Evolutionary conservation across 2,113 vertebrate species (phyloP).

Genomic region (Phyllostomus hastatus): DNA sequence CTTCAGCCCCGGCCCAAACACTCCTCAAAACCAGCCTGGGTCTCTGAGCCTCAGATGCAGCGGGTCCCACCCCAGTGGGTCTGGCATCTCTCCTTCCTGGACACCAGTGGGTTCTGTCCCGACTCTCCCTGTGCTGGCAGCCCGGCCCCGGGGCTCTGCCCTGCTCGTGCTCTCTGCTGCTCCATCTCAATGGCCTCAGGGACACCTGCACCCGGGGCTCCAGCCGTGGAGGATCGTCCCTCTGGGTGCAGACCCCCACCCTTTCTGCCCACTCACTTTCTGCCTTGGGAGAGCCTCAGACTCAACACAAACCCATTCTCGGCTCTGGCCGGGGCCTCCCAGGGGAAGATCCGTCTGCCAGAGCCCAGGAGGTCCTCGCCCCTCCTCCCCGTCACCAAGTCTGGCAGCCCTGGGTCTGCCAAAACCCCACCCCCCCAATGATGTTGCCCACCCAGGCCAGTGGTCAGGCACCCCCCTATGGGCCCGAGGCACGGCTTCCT

Average conservation of each 20-base stretch:
- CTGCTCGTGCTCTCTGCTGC: conserved; percentile 90
- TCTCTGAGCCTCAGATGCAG: neutral
- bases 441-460: too few species aligned
- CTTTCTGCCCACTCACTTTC: neutral
- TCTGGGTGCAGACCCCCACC: conserved; percentile 61
- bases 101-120: conserved; percentile 75
- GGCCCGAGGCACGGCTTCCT: neutral
- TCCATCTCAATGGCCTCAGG: conserved; percentile 87
- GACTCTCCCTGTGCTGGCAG: conserved; percentile 54
- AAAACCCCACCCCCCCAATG: neutral
- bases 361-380: neutral
- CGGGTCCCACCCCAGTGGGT: conserved; percentile 81
- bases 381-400: neutral
- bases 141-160: conserved; percentile 87
- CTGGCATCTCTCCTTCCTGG: conserved; percentile 87
- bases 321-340: neutral
- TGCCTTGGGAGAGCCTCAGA: neutral
- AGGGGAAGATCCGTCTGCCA: neutral
- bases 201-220: conserved; percentile 68
- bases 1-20: neutral
- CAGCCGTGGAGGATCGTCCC: conserved; percentile 57
- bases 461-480: neutral
- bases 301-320: neutral
- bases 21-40: neutral
- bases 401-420: neutral